phyloP scores from a whole-genome alignment of 1,140 invertebrate species.

The Hycleus cichorii region DNA sequence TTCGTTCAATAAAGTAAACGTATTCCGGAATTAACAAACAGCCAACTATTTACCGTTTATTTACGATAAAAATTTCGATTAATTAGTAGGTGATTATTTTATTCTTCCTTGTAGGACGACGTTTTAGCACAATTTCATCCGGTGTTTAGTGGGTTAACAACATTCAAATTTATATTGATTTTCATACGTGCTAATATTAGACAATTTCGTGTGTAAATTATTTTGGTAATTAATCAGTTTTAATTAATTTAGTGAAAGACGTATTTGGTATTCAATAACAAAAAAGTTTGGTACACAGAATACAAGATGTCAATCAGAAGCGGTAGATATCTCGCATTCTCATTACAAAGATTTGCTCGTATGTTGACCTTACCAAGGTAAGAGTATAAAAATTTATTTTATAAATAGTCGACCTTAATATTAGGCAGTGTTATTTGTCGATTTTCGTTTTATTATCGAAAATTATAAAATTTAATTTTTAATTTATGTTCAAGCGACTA shows the following conservation, averaged over 20 bases:
- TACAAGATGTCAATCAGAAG: neutral
- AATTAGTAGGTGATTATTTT: neutral
- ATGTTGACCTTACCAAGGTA: conserved; percentile 20
- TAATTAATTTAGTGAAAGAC: neutral
- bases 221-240: too few species aligned
- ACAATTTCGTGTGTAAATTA: too few species aligned
- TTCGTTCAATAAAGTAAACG: neutral
- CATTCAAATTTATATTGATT: too few species aligned
- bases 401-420: conserved; percentile 18
- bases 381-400: conserved; percentile 6
- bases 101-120: neutral
- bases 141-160: too few species aligned
- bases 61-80: neutral
- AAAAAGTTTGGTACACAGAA: neutral
- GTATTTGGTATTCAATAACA: neutral
- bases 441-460: too few species aligned
- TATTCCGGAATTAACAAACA: neutral
- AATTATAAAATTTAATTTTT: too few species aligned
- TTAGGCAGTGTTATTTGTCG: neutral
- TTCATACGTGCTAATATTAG: too few species aligned
- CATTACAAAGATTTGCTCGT: conserved; percentile 16
- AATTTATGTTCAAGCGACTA: too few species aligned
- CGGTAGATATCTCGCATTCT: neutral
- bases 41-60: neutral
- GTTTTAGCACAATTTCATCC: too few species aligned